phyloP scores from a whole-genome alignment of 2,113 vertebrate species.

The Gymnocephalus cernua region DNA sequence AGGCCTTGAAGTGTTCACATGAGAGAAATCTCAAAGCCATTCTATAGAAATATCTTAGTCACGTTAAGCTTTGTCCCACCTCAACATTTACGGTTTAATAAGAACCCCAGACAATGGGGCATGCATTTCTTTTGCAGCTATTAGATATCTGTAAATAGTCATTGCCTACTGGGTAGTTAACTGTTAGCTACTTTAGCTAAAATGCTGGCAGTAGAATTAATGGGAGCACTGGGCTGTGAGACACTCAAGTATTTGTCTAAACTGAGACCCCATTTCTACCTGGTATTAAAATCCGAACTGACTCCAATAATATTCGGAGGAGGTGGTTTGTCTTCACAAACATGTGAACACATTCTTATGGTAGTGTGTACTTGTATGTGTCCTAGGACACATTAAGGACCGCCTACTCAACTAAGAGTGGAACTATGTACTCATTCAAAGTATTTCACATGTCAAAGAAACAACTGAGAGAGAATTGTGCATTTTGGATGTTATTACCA shows the following conservation, averaged over 20 bases:
- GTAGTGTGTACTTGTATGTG: too few species aligned
- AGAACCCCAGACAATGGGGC: neutral
- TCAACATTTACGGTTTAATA: slow-evolving; percentile 6
- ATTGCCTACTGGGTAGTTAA: neutral
- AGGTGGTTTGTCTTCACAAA: too few species aligned
- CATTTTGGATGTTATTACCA: too few species aligned
- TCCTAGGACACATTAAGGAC: too few species aligned
- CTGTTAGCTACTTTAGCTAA: neutral
- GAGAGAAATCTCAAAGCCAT: neutral
- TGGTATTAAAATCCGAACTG: too few species aligned
- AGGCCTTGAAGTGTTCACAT: neutral
- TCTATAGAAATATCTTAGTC: neutral
- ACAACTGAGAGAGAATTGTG: too few species aligned
- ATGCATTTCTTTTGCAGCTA: neutral
- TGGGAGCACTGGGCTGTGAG: slow-evolving; percentile 32
- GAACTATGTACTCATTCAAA: too few species aligned
- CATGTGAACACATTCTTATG: too few species aligned
- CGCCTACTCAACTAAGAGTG: too few species aligned
- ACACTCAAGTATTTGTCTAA: slow-evolving; percentile 42
- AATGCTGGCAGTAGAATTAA: slow-evolving; percentile 17
- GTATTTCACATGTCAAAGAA: too few species aligned
- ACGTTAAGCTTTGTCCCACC: neutral
- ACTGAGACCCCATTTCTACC: neutral
- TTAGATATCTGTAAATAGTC: neutral
- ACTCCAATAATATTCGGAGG: too few species aligned